A percentile compares a stretch with the other conserved stretches of the same genome.
Conservation (phyloP, 2,888 invertebrate genomes). For the Oscheius sp. region DNA sequence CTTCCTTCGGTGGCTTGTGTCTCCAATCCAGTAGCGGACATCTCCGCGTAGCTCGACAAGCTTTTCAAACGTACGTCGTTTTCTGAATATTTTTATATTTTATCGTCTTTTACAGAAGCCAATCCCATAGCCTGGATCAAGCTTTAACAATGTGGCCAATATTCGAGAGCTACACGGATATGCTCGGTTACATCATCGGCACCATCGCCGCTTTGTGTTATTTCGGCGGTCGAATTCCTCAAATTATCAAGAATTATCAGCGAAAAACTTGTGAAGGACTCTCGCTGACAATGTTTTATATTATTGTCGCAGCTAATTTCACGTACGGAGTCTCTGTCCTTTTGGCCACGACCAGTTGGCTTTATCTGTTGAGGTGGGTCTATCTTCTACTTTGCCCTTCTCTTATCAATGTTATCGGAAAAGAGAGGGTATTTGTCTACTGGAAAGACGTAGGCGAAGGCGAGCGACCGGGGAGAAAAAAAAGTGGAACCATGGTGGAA, state of each 20-base stretch:
- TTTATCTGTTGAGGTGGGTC: constrained; percentile 62
- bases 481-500: too few species aligned
- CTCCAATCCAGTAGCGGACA: constrained; percentile 20
- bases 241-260: constrained; percentile 67
- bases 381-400: constrained; percentile 77
- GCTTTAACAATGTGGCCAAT: constrained; percentile 63
- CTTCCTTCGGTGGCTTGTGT: constrained; percentile 50
- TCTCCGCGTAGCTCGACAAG: constrained; percentile 2
- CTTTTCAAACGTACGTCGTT: not conserved
- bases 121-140: constrained; percentile 32
- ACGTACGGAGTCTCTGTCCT: constrained; percentile 74
- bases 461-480: too few species aligned
- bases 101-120: not conserved
- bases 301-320: constrained; percentile 71
- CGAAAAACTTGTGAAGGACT: constrained; percentile 70
- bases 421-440: too few species aligned
- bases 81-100: constrained; percentile 6
- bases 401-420: constrained; percentile 80
- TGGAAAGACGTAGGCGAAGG: too few species aligned
- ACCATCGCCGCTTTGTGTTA: constrained; percentile 72
- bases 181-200: constrained; percentile 72
- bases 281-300: constrained; percentile 72
- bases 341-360: constrained; percentile 69
- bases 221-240: constrained; percentile 72
- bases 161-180: constrained; percentile 69